Conservation (phyloP, 2,888 invertebrate species). For the Saturnia japonica region DNA sequence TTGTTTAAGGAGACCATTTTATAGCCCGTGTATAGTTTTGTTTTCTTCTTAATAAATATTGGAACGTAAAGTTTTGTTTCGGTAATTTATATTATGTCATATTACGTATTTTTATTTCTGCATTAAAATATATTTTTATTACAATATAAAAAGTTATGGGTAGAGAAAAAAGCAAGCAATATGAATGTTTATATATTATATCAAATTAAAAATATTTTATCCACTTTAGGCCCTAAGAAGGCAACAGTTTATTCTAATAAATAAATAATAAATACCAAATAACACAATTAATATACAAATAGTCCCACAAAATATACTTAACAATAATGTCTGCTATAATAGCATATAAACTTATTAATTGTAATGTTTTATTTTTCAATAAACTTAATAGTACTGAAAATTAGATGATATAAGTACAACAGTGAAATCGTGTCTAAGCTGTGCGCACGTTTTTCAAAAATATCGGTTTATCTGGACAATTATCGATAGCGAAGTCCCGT, state of each 20-base stretch:
- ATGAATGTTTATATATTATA: background rate
- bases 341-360: background rate
- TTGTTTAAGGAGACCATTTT: slow-evolving; percentile 61
- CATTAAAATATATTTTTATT: background rate
- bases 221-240: too few species aligned
- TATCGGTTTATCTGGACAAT: slow-evolving; percentile 70
- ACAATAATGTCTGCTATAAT: background rate
- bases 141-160: background rate
- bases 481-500: slow-evolving; percentile 65
- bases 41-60: slow-evolving; percentile 42
- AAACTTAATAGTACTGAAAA: background rate
- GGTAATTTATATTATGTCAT: background rate
- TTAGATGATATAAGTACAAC: background rate
- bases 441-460: slow-evolving; percentile 46
- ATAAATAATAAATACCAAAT: too few species aligned
- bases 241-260: background rate
- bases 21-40: slow-evolving; percentile 48
- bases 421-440: slow-evolving; percentile 7
- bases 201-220: too few species aligned
- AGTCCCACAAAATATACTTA: background rate
- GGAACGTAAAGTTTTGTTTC: slow-evolving; percentile 9
- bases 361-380: background rate
- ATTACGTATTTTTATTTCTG: background rate
- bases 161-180: background rate
- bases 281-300: background rate